Conservation (phyloP, 92 coral and sea anemone genomes). For the Heteractis magnifica region DNA sequence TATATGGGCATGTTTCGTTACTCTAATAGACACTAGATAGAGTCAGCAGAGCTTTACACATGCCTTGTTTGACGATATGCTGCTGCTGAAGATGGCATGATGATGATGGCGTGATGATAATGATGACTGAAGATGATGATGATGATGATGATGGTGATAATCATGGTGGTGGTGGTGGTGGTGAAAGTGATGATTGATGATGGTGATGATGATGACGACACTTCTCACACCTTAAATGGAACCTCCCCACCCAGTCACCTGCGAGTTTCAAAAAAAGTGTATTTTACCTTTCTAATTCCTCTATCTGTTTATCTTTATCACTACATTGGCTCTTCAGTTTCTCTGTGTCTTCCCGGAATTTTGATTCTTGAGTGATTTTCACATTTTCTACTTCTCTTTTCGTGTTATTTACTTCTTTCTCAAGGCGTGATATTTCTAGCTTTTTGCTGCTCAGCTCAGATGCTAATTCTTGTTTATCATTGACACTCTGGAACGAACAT, state of each 20-base stretch:
- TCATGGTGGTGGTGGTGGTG: not conserved
- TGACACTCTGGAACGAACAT: slow-evolving; percentile 36
- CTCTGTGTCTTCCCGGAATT: slow-evolving; percentile 44
- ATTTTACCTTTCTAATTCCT: slow-evolving; percentile 82
- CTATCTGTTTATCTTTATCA: slow-evolving; percentile 74
- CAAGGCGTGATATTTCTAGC: slow-evolving; percentile 71
- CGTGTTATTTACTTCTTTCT: slow-evolving; percentile 72
- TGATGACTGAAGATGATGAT: not conserved
- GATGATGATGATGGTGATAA: not conserved
- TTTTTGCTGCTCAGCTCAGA: slow-evolving; percentile 72
- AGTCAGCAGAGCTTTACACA: slow-evolving; percentile 32
- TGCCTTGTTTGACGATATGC: not conserved
- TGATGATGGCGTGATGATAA: too few species aligned
- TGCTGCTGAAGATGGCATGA: too few species aligned
- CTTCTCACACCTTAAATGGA: too few species aligned
- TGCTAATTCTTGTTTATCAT: slow-evolving; percentile 52
- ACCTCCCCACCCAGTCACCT: too few species aligned
- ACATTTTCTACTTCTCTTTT: slow-evolving; percentile 48
- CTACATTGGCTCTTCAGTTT: slow-evolving; percentile 54
- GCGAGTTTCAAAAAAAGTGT: too few species aligned
- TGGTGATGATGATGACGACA: too few species aligned
- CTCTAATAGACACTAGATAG: slow-evolving; percentile 4
- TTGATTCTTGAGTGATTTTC: slow-evolving; percentile 53
- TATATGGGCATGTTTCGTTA: slow-evolving; percentile 31
- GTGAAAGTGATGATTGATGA: too few species aligned